Evolutionary conservation across 2,888 invertebrate genomes (phyloP), one percentile per base, ranked within the genome.

Genomic region (Caenorhabditis japonica): DNA sequence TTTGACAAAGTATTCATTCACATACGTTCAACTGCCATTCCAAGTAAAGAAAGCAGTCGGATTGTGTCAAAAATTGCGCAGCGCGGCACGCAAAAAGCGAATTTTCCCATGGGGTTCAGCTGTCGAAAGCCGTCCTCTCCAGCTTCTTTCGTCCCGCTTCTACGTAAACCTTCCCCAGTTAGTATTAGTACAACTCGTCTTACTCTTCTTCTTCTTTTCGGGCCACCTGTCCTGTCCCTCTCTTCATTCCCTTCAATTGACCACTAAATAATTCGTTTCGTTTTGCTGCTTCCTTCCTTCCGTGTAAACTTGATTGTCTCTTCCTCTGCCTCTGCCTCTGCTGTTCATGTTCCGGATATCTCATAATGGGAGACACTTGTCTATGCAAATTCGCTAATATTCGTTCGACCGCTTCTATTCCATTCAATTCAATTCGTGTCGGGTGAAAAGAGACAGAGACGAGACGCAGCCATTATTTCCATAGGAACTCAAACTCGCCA

Each of bases 51-150:
- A n/a, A n/a, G n/a, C n/a, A n/a, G n/a, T n/a, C n/a, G 51, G 53
- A 53, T 64, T 43, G 56, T 66, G 66, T 66, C 66, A 66, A 51
- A 64, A 64, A 64, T 64, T 49, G 39, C 25, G 19, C 23, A n/a
- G 19, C 5, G 19, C 7, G 2, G 19, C 4, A 5, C 4, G 41
- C 27, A 15, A 7, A 30, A 30, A 17, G 15, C 8, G 17, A 47
- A 33, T 49, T 49, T 69, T 69, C 69, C 58, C 56, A 69, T 55
- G 69, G 49, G 53, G 60, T 58, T 60, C 58, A 58, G 60, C 52
- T 58, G 60, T 55, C 69, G 60, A 55, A 55, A 61, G 60, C 55
- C 5, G 33, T 27, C 44, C 33, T 30, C 30, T 10, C 30, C 7
- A 30, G 7, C 7, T 30, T 10, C 10, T 30, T 10, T 7, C 10